Evolutionary conservation across 1,140 invertebrate species (phyloP), one percentile per base, ranked within the genome.

Genomic region (Lethrus apterus): DNA sequence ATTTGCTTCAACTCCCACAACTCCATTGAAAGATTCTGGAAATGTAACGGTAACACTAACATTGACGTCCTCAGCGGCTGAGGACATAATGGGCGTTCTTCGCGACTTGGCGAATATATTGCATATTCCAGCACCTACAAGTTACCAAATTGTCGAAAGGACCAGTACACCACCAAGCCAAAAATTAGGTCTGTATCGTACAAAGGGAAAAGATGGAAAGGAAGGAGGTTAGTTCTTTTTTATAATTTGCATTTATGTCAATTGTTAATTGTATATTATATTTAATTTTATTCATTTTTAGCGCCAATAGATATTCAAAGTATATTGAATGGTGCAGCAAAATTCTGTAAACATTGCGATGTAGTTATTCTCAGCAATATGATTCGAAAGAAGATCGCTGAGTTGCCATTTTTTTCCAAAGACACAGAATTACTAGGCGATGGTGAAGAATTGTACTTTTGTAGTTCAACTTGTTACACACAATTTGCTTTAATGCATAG

Each of bases 1-100:
- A 56, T 67, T 70, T 45, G 57, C 62, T 49, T 66, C 50, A 2
- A 46, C 45, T 54, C 77, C 75, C 69, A 71, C 70, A 55, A 70
- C 71, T 65, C 78, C 75, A 50, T 69, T 77, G 58, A 82, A 78
- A 65, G 83, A 84, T 57, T 78, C 77, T 46, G 86, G 84, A 55
- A 89, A 94, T 70, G 86, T 96, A 31, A 91, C 90, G 15, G 90
- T 97, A 8, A 95, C 92, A 4, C 70, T 98, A 48, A 96, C 92
- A 4, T 67, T 95, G 20, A 90, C 88, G 7, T 87, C 89, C 43
- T 80, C 82, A 45, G 88, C 89, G 41, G 88, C 91, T 8, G 89
- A 95, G 70, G 90, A 97, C 65, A 92, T 97, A 54, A 78, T 88
- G 51, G 86, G 86, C 34, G 89, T 96, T 46, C 72, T 98, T 15